A percentile compares a stretch with the other conserved stretches of the same genome.
These are phyloP conservation scores for Philereme transversata DNA, from an alignment of 2,888 invertebrate genomes.

Conservation along the genomic window DNA sequence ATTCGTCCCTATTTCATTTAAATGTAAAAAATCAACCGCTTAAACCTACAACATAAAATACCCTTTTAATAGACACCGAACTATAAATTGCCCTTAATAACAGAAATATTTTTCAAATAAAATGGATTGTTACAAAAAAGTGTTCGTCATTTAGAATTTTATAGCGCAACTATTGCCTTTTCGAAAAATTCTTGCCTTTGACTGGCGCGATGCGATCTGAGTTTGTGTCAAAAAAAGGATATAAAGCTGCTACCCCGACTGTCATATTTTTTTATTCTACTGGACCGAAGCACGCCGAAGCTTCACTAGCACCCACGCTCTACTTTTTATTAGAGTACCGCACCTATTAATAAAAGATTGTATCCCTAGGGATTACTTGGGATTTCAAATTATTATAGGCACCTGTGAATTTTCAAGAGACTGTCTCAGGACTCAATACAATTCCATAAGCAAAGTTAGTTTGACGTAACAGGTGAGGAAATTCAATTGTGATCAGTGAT, in stretches of 20 bases:
- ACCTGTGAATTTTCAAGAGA: no score
- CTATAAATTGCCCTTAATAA: constrained; percentile 79
- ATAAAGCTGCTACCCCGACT: constrained; percentile 71
- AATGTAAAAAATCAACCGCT: constrained; percentile 59
- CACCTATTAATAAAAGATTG: no score
- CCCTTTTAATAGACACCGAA: constrained; percentile 68
- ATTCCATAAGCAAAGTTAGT: no score
- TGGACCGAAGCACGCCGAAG: constrained; percentile 8
- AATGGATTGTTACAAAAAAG: constrained; percentile 66
- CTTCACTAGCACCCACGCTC: constrained; percentile 38
- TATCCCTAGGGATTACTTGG: no score
- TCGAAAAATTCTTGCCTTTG: constrained; percentile 66
- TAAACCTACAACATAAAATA: constrained; percentile 78
- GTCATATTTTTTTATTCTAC: constrained; percentile 61
- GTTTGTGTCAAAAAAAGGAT: constrained; percentile 78
- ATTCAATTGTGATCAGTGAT: no score
- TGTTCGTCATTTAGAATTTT: constrained; percentile 72
- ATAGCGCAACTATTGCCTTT: constrained; percentile 67
- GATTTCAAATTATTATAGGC: no score
- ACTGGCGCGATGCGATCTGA: constrained; percentile 74
- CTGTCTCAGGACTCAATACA: no score
- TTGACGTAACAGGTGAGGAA: no score
- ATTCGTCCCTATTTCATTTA: constrained; percentile 58
- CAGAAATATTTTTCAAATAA: constrained; percentile 75
- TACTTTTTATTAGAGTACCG: constrained; percentile 6